phyloP scores from a whole-genome alignment of 2,888 invertebrate genomes.

The Matsumyia berberina region DNA sequence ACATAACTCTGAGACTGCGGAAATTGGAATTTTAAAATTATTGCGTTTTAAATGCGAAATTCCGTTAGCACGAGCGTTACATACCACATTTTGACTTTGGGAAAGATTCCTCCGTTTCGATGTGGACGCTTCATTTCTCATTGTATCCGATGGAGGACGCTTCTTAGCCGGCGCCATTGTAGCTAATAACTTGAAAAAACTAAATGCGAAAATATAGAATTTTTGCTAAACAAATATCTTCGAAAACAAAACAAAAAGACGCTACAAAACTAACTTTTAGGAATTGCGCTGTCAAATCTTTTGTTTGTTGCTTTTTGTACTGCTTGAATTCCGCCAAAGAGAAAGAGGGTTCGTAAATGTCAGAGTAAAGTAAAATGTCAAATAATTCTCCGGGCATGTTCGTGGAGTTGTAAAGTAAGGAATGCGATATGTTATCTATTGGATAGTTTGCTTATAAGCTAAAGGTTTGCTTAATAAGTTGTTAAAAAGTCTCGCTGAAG shows the following conservation, averaged over 20 bases:
- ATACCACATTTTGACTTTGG: slow-evolving; percentile 4
- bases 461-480: too few species aligned
- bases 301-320: slow-evolving; percentile 21
- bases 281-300: slow-evolving; percentile 10
- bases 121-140: not conserved
- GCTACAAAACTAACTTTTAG: not conserved
- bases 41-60: slow-evolving; percentile 29
- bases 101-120: slow-evolving; percentile 52
- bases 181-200: not conserved
- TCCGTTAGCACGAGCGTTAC: slow-evolving; percentile 3
- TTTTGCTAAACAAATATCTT: not conserved
- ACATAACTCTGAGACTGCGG: slow-evolving; percentile 35
- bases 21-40: slow-evolving; percentile 18
- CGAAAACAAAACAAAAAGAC: slow-evolving; percentile 4
- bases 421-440: too few species aligned
- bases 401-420: too few species aligned
- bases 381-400: too few species aligned
- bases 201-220: not conserved
- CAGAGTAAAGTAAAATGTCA: not conserved
- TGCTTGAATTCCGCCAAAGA: not conserved
- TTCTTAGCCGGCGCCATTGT: slow-evolving; percentile 44
- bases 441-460: too few species aligned
- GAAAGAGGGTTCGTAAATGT: not conserved
- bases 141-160: slow-evolving; percentile 16
- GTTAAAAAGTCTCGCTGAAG: too few species aligned